These are phyloP conservation scores for Erpobdella octoculata DNA, from an alignment of 2,888 invertebrate genomes.

Conservation along the genomic window DNA sequence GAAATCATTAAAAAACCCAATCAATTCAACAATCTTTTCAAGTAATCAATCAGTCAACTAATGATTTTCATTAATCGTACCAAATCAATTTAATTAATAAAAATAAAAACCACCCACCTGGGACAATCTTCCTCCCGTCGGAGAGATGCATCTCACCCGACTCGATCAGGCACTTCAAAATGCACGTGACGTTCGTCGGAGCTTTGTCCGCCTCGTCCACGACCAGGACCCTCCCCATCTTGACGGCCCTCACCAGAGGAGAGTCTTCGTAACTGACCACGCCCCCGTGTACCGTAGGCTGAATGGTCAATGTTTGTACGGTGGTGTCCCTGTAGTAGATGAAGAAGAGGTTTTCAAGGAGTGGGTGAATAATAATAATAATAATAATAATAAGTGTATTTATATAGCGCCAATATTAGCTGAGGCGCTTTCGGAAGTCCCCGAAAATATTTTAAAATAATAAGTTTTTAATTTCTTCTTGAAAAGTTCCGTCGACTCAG, in stretches of 20 bases:
- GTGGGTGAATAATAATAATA: no score
- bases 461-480: no score
- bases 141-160: slow-evolving; percentile 88
- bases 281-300: slow-evolving; percentile 81
- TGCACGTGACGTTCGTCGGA: slow-evolving; percentile 90
- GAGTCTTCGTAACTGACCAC: slow-evolving; percentile 86
- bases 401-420: no score
- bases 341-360: no score
- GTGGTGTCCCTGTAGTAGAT: slow-evolving; percentile 71
- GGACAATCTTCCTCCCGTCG: slow-evolving; percentile 80
- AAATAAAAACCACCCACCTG: slow-evolving; percentile 38
- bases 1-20: no score
- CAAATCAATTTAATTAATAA: background rate
- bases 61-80: no score
- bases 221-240: slow-evolving; percentile 74
- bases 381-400: no score
- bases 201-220: slow-evolving; percentile 97
- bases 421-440: no score
- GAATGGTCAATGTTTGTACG: slow-evolving; percentile 81
- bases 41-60: no score
- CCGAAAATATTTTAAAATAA: no score
- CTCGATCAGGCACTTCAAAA: slow-evolving; percentile 88
- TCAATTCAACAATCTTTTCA: no score
- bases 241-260: slow-evolving; percentile 76
- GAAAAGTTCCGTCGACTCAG: no score